These are phyloP conservation scores for Sylvilagus bachmani DNA, from an alignment of 2,113 vertebrate species.

Conservation along the genomic window DNA sequence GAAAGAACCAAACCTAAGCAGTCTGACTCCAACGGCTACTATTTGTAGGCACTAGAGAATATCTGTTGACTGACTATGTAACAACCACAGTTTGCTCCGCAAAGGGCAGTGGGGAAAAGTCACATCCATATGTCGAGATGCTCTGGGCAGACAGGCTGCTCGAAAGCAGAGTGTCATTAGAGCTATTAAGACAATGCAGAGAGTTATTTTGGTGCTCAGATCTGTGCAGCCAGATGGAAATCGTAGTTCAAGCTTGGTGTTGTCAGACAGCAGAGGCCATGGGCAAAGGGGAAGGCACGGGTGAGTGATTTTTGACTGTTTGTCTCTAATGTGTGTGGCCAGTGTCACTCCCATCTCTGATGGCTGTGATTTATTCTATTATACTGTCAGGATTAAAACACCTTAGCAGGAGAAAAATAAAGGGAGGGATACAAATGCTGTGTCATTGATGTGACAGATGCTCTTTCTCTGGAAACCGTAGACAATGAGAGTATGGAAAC, in stretches of 20 bases:
- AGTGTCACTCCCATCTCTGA: slow-evolving; percentile 82
- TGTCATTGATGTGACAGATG: slow-evolving; percentile 77
- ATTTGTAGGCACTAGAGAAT: neutral
- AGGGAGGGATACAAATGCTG: slow-evolving; percentile 69
- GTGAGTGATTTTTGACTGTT: slow-evolving; percentile 83
- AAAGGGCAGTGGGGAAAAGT: slow-evolving; percentile 56
- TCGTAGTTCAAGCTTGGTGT: slow-evolving; percentile 78
- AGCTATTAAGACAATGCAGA: slow-evolving; percentile 69
- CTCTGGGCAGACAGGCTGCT: slow-evolving; percentile 44
- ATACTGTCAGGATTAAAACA: slow-evolving; percentile 85
- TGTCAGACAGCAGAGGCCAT: slow-evolving; percentile 80
- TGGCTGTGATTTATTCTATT: slow-evolving; percentile 85
- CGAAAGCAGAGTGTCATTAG: slow-evolving; percentile 58
- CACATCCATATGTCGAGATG: slow-evolving; percentile 26
- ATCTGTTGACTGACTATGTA: slow-evolving; percentile 54
- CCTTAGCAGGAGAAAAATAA: slow-evolving; percentile 80
- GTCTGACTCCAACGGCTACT: neutral
- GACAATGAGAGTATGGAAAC: neutral
- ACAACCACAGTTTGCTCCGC: neutral
- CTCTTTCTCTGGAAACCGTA: slow-evolving; percentile 65
- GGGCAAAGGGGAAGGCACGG: slow-evolving; percentile 77
- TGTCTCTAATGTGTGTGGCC: slow-evolving; percentile 84
- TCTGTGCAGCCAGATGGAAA: slow-evolving; percentile 83
- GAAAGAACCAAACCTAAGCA: neutral
- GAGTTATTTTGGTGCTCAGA: slow-evolving; percentile 70